These are phyloP conservation scores for Propithecus perrieri DNA, from an alignment of 2,797 vertebrate genomes.

Conservation along the genomic window DNA sequence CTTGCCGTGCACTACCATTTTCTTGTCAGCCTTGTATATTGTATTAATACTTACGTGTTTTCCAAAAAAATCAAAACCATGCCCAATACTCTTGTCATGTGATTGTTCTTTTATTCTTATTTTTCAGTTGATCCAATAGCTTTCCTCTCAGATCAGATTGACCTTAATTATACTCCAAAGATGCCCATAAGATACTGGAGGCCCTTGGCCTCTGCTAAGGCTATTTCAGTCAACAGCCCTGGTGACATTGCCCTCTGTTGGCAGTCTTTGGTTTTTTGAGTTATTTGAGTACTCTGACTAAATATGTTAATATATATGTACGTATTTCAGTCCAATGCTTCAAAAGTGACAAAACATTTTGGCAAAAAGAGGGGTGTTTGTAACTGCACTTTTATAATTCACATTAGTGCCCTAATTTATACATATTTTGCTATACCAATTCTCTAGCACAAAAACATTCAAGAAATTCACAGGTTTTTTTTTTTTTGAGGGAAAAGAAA, in stretches of 20 bases:
- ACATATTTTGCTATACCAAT: background rate
- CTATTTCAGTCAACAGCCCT: background rate
- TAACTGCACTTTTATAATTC: background rate
- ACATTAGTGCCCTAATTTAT: background rate
- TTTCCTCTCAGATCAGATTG: background rate
- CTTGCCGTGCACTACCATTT: background rate
- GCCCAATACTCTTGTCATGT: background rate
- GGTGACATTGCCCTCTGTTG: background rate
- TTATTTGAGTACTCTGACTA: background rate
- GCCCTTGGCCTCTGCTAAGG: background rate
- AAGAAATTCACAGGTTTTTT: background rate
- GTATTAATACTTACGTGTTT: background rate
- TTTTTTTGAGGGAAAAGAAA: background rate
- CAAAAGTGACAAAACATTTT: background rate
- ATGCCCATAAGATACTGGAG: background rate
- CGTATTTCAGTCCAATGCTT: background rate
- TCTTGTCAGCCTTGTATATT: background rate
- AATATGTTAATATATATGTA: background rate
- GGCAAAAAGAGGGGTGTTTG: background rate
- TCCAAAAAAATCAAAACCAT: background rate
- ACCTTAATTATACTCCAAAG: background rate
- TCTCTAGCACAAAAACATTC: background rate
- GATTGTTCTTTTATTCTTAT: background rate
- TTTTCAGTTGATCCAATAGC: background rate
- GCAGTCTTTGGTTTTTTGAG: background rate